Evolutionary conservation across 1,140 invertebrate species (phyloP), one percentile per base, ranked within the genome.

Genomic region (Pseudomyrmex concolor): DNA sequence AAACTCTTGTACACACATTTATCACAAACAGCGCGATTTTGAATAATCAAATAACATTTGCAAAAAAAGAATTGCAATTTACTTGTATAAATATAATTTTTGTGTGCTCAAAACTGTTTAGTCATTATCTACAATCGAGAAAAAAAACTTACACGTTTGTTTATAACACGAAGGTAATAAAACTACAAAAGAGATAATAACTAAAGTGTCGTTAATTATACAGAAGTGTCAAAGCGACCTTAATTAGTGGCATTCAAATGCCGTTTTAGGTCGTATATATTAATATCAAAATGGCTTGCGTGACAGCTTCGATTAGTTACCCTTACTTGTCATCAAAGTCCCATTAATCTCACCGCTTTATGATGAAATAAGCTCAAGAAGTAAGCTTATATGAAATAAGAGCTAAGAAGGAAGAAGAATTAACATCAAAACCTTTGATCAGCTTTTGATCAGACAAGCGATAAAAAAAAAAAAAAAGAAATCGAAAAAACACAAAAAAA

Each of bases 221-320:
- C 55, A 50, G 8, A 59, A 71, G 66, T n/a, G 43, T 70, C 66
- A 60, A 80, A 60, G 8, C 66, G 76, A 48, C 76, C 66, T 80
- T 80, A 80, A 80, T 80, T 80, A 71, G 76, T 45, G 55, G 45
- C 66, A 59, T 71, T 80, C 15, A 80, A 80, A 80, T 71, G 22
- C 48, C 57, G 66, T 60, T 80, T 80, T 15, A 80, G 76, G 76
- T 80, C 76, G 76, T 59, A 80, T 80, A 80, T 80, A 80, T 80
- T 80, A 80, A 80, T 80, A 80, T 59, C 76, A 80, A 80, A 78
- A 80, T 80, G 45, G 66, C 12, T 80, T 17, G 76, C 66, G 76
- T 80, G 76, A 70, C 76, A 80, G 54, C 43, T 80, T 80, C 76
- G 76, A 80, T 80, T 80, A 80, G 76, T 80, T 80, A 80, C 54